phyloP scores from a whole-genome alignment of 2,797 vertebrate genomes.

The Chloroceryle inda region DNA sequence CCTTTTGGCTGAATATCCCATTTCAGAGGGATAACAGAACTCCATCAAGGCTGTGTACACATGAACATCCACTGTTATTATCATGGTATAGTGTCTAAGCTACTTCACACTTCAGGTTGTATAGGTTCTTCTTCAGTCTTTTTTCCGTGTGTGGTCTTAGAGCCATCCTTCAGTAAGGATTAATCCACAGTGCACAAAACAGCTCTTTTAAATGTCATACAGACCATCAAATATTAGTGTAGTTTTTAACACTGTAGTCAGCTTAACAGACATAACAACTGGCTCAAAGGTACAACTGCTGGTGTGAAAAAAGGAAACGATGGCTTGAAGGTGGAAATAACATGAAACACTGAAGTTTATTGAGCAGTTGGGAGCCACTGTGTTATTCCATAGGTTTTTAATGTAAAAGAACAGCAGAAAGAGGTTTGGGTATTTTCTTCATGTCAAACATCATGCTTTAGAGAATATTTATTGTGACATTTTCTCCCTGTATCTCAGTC shows the following conservation, averaged over 20 bases:
- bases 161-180: not conserved
- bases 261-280: rapidly evolving
- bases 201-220: not conserved
- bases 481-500: not conserved
- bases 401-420: not conserved
- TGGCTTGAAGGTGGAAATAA: not conserved
- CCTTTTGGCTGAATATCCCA: not conserved
- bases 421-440: not conserved
- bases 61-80: not conserved
- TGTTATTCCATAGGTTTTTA: not conserved
- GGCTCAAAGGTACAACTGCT: not conserved
- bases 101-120: not conserved
- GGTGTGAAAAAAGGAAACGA: not conserved
- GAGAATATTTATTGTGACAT: not conserved
- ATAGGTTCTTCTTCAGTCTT: not conserved
- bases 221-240: not conserved
- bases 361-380: not conserved
- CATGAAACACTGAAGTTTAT: rapidly evolving
- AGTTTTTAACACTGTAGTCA: not conserved
- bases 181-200: not conserved
- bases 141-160: not conserved
- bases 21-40: not conserved
- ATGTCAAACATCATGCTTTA: not conserved
- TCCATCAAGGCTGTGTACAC: not conserved
- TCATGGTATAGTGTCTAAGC: not conserved